These are phyloP conservation scores for Gasterosteus aculeatus DNA, from an alignment of 2,113 vertebrate genomes.

Conservation along the genomic window DNA sequence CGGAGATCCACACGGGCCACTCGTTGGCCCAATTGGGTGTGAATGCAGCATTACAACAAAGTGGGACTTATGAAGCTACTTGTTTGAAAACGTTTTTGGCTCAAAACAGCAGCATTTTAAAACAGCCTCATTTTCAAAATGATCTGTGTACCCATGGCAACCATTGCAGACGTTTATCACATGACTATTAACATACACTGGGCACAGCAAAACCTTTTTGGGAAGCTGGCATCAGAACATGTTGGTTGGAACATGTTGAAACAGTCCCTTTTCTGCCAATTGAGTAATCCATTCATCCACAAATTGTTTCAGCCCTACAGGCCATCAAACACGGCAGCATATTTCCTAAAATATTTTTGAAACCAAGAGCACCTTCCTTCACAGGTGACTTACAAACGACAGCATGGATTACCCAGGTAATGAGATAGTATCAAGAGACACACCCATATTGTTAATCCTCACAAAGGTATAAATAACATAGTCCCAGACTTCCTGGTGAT, in stretches of 20 bases:
- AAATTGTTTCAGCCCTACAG: not conserved
- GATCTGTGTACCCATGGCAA: too few relatives aligned
- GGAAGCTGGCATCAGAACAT: not conserved
- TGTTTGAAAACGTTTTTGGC: too few relatives aligned
- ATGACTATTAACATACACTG: too few relatives aligned
- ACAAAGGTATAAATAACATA: not conserved
- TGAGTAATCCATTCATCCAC: not conserved
- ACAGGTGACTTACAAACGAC: not conserved
- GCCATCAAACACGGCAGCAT: not conserved
- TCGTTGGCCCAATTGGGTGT: not conserved
- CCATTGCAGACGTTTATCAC: too few relatives aligned
- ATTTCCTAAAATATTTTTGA: not conserved
- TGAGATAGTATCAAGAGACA: not conserved
- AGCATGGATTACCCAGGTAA: not conserved
- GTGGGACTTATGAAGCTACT: not conserved
- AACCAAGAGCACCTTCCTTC: not conserved
- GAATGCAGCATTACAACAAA: conserved; percentile 5
- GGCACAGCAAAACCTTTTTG: not conserved
- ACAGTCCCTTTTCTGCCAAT: not conserved
- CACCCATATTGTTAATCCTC: conserved; percentile 5
- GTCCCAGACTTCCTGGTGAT: not conserved
- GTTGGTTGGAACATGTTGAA: not conserved
- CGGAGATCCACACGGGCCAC: not conserved
- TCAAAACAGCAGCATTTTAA: too few relatives aligned
- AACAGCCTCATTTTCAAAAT: too few relatives aligned